Base-by-base conservation (phyloP, 2,888 invertebrate species). In the Acronicta leporina region DNA sequence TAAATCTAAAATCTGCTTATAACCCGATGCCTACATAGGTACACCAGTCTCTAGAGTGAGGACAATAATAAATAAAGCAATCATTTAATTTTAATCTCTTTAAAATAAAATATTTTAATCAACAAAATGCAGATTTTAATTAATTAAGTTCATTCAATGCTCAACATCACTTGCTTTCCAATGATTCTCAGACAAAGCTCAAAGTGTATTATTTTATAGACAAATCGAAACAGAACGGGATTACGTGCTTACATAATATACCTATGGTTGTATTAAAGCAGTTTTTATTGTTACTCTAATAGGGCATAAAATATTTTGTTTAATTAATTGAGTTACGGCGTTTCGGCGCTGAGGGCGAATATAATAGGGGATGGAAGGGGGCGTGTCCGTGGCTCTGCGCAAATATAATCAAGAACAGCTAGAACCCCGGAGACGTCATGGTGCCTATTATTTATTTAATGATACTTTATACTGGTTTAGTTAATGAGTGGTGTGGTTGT, bases 191-290 rank as follows among this genome's bases (percentile, higher is more conserved):
- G 89, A 93, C 94, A 94, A 94, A 92, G 92, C 89, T 85, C 89
- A 92, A 92, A 93, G 92, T 92, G 92, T 93, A 94, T 94, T 94
- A 94, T 94, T 93, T 93, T 90, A 93, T 93, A 90, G 89, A 91
- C 90, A 91, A 92, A 89, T 89, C 89, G 81, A 88, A 88, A 89
- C 86, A 83, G 75, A 81, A 82, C 81, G 68, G 75, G 76, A 78
- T 83, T 84, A 85, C 84, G 80, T 85, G 82, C 84, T 86, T 86
- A 88, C 81, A 84, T 85, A 85, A 82, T 79, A 68, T 71, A 68
- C 44, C 50, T 38, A 15, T 16, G 14, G 15, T 8, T 57, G 60
- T 35, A 15, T n/a, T 65, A 66, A 73, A 58, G 56, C 38, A 45
- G 54, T 44, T 68, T 75, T 60, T 80, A 76, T 30, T 0, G 0